Percentiles rank a stretch among this genome's conserved stretches.
Evolutionary conservation across 2,113 vertebrate species (phyloP).

Genomic region (Lampris megalopsis): DNA sequence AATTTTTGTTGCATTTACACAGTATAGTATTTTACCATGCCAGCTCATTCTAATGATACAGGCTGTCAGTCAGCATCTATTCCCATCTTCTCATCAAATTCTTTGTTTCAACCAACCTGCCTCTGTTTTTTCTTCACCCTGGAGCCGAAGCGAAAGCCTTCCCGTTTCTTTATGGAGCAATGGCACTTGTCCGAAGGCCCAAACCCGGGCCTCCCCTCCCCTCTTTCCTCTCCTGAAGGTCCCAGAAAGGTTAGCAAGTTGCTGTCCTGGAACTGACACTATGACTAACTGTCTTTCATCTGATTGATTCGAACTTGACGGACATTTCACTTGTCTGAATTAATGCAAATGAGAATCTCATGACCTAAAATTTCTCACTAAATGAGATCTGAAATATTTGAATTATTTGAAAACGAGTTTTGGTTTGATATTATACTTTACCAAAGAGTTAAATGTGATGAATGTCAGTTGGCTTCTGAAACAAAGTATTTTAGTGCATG

Average conservation of each 20-base stretch:
- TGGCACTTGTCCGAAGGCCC: constrained; percentile 86
- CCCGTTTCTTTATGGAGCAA: constrained; percentile 91
- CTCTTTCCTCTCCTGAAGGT: constrained; percentile 85
- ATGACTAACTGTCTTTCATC: not conserved
- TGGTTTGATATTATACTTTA: no score
- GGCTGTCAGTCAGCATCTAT: not conserved
- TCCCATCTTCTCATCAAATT: constrained; percentile 16
- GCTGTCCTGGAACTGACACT: constrained; percentile 17
- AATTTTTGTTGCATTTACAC: no score
- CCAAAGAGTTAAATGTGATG: no score
- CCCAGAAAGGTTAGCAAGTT: constrained; percentile 86
- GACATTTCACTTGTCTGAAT: not conserved
- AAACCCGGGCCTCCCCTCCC: constrained; percentile 80
- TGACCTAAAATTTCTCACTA: no score
- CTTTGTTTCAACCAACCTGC: constrained; percentile 21
- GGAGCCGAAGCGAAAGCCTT: constrained; percentile 90
- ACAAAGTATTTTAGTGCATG: no score
- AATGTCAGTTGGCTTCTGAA: no score
- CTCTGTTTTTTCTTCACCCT: constrained; percentile 54
- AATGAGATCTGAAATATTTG: no score
- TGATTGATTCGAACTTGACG: not conserved
- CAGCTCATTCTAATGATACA: no score
- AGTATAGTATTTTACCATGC: not conserved
- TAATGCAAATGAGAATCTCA: no score
- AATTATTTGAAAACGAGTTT: no score